These are phyloP conservation scores for Ormia ochracea DNA, from an alignment of 2,888 invertebrate species.

Conservation along the genomic window DNA sequence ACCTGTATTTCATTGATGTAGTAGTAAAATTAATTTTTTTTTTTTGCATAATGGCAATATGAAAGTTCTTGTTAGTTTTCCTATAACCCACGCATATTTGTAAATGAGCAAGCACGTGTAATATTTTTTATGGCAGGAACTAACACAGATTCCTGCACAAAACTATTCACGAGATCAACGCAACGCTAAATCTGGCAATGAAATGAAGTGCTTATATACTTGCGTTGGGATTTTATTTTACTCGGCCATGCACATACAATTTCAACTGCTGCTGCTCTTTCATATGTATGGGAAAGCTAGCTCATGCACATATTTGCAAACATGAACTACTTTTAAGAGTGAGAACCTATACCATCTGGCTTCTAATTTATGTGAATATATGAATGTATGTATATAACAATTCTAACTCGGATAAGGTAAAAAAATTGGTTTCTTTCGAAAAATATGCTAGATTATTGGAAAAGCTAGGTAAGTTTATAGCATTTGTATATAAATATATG, in stretches of 20 bases:
- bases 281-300: no score
- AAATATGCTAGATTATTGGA: no score
- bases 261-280: background rate
- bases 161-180: slow-evolving; percentile 65
- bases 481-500: no score
- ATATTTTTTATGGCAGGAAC: slow-evolving; percentile 37
- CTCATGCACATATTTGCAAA: no score
- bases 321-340: no score
- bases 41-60: slow-evolving; percentile 14
- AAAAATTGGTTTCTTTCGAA: no score
- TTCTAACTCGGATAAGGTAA: no score
- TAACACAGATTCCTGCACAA: slow-evolving; percentile 41
- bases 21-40: slow-evolving; percentile 41
- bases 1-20: slow-evolving; percentile 42
- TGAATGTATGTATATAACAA: no score
- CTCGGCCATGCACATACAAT: slow-evolving; percentile 57
- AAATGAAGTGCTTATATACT: slow-evolving; percentile 70
- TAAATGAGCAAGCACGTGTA: slow-evolving; percentile 57
- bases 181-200: slow-evolving; percentile 67
- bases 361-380: no score
- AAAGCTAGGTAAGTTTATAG: no score
- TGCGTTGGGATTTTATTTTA: slow-evolving; percentile 68
- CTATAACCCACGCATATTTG: slow-evolving; percentile 5
- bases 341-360: no score
- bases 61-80: slow-evolving; percentile 31